A percentile compares a stretch with the other conserved stretches of the same genome.
phyloP scores from a whole-genome alignment of 2,113 vertebrate genomes.

The Notothenia coriiceps region DNA sequence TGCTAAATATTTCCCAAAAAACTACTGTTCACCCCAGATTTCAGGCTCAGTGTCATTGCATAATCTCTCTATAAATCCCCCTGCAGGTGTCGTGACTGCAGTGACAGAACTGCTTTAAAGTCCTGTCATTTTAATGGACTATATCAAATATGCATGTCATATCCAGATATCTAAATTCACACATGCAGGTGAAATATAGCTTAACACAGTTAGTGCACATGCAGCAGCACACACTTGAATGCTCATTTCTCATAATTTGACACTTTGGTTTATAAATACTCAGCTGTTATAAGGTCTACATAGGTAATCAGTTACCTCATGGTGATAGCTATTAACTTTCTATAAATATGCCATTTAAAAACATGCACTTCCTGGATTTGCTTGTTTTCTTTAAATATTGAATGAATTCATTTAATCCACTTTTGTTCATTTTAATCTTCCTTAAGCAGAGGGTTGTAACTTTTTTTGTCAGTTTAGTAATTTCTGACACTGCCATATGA shows the following conservation, averaged over 20 bases:
- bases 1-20: neutral
- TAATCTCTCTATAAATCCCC: conserved; percentile 20
- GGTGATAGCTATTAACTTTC: neutral
- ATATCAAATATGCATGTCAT: conserved; percentile 18
- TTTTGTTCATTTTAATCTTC: neutral
- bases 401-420: neutral
- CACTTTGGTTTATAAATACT: conserved; percentile 7
- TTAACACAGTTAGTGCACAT: neutral
- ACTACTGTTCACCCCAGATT: neutral
- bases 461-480: conserved; percentile 25
- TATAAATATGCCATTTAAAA: neutral
- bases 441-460: neutral
- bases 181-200: neutral
- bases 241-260: neutral
- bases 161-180: conserved; percentile 34
- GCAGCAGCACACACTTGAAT: neutral
- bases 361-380: neutral
- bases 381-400: neutral
- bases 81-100: conserved; percentile 24
- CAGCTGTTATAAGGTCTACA: conserved; percentile 3
- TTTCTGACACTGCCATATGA: conserved; percentile 9
- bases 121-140: conserved; percentile 38
- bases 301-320: neutral
- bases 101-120: conserved; percentile 13
- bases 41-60: conserved; percentile 9